Evolutionary conservation across 2,113 vertebrate species (phyloP).

Genomic region (Pteropus alecto): DNA sequence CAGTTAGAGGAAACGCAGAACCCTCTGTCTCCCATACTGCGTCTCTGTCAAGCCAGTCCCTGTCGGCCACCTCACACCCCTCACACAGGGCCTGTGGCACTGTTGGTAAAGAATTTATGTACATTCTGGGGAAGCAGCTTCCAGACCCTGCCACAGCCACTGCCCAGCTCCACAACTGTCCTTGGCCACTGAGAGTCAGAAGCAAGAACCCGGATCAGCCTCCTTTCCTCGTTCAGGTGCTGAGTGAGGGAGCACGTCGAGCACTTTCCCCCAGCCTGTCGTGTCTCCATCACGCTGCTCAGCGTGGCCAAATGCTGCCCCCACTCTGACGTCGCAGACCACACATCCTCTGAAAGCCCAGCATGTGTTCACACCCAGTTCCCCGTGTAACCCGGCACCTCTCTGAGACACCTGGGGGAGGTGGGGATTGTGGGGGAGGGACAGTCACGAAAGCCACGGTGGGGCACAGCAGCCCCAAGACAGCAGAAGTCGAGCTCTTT

Average conservation of each 20-base stretch:
- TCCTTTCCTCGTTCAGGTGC: rapidly evolving
- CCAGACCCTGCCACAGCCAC: background rate
- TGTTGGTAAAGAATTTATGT: background rate
- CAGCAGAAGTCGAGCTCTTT: background rate
- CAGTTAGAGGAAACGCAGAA: background rate
- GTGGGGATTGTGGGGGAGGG: no score
- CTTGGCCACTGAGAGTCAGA: background rate
- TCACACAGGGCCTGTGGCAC: background rate
- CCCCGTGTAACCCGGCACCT: background rate
- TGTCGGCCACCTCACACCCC: background rate
- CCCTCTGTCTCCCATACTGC: background rate
- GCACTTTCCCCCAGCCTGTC: background rate
- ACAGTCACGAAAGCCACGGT: background rate
- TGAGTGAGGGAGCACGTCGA: background rate
- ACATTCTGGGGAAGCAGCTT: background rate
- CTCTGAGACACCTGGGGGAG: background rate
- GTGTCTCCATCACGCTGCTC: background rate
- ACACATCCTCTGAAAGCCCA: background rate
- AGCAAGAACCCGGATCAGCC: background rate
- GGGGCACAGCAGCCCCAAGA: background rate
- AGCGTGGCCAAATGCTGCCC: background rate
- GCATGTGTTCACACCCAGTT: background rate
- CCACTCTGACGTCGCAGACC: background rate
- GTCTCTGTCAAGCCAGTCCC: background rate
- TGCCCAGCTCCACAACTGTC: background rate